Evolutionary conservation across 2,888 invertebrate species (phyloP).

Genomic region (Molanna angustata): DNA sequence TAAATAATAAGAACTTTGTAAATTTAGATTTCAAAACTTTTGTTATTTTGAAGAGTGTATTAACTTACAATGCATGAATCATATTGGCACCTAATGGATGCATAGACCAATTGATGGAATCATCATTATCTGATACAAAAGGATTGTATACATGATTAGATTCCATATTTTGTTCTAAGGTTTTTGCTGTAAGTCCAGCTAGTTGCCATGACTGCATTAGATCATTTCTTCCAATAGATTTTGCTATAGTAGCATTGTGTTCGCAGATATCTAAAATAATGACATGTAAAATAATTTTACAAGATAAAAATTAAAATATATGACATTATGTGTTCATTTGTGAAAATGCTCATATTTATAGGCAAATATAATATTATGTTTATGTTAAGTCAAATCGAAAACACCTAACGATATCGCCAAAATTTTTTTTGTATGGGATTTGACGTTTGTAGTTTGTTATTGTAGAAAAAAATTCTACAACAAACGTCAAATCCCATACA

Average conservation of each 20-base stretch:
- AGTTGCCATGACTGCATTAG: conserved; percentile 86
- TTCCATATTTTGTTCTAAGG: conserved; percentile 37
- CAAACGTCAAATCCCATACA: too few species aligned
- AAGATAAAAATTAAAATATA: background rate
- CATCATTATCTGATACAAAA: conserved; percentile 53
- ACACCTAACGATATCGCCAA: too few species aligned
- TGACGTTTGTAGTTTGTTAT: too few species aligned
- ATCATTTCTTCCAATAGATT: conserved; percentile 73
- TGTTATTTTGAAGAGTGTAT: too few species aligned
- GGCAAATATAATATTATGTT: too few species aligned
- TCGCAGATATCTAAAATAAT: conserved; percentile 64
- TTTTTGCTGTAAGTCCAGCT: conserved; percentile 66
- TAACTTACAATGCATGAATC: conserved; percentile 78
- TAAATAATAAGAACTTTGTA: too few species aligned
- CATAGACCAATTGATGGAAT: conserved; percentile 72
- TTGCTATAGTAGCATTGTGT: conserved; percentile 75
- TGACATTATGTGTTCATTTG: too few species aligned
- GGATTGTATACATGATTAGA: background rate
- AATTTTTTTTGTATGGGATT: too few species aligned
- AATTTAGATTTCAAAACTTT: too few species aligned
- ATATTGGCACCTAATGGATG: conserved; percentile 86
- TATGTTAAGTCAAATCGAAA: too few species aligned
- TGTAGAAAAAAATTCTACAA: too few species aligned
- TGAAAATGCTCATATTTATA: too few species aligned
- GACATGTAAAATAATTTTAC: background rate